Percentiles rank a stretch among this genome's conserved stretches.
Conservation (phyloP, 2,797 vertebrate species). For the Notoglanidium macrostoma region DNA sequence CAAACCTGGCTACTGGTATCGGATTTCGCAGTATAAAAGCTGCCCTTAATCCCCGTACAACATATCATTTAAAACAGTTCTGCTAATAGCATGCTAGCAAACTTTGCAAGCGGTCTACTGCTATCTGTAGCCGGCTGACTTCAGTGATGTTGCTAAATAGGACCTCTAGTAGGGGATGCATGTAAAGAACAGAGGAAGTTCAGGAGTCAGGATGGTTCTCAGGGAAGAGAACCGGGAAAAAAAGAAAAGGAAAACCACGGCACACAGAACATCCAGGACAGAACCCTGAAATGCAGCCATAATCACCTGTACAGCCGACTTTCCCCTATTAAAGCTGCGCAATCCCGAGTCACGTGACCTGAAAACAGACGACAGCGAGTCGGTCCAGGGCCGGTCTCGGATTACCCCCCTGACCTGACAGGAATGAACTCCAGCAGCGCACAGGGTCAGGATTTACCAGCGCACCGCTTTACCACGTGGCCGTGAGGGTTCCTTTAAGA, state of each 20-base stretch:
- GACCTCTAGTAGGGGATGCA: not conserved
- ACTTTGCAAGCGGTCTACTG: too few species aligned
- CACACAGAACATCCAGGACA: conserved; percentile 59
- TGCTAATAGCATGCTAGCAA: too few species aligned
- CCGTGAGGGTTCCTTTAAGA: not conserved
- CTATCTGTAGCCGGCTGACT: too few species aligned
- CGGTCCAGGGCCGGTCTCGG: conserved; percentile 35
- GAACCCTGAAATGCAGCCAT: conserved; percentile 66
- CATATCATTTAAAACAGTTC: too few species aligned
- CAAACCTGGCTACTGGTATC: too few species aligned
- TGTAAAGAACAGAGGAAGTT: not conserved
- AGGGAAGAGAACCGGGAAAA: not conserved
- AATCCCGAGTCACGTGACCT: conserved; percentile 76
- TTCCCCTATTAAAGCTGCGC: conserved; percentile 71
- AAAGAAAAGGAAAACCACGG: conserved; percentile 37
- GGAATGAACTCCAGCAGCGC: conserved; percentile 19
- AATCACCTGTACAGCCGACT: conserved; percentile 78
- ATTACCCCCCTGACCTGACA: conserved; percentile 49
- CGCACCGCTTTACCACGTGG: not conserved
- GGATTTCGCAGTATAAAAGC: too few species aligned
- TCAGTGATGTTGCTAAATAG: too few species aligned
- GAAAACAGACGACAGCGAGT: conserved; percentile 73
- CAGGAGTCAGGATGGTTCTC: not conserved
- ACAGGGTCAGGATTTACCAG: conserved; percentile 1
- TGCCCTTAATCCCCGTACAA: too few species aligned